These are phyloP conservation scores for Candidula unifasciata DNA, from an alignment of 2,888 invertebrate genomes.

Conservation along the genomic window DNA sequence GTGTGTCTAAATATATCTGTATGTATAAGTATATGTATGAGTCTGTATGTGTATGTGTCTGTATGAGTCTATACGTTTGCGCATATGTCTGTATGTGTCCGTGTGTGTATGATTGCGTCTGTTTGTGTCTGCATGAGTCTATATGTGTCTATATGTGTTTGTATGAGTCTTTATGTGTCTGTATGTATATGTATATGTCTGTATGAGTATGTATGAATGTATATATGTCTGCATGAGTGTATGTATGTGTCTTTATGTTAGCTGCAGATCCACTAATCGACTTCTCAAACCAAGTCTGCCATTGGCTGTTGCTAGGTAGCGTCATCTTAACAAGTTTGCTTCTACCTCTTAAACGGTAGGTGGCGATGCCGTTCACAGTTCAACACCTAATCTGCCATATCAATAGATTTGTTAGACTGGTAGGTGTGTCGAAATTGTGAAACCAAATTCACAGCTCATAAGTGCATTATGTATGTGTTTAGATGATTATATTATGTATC, in stretches of 20 bases:
- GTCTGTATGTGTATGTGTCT: neutral
- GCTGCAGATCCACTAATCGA: no score
- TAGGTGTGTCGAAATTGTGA: no score
- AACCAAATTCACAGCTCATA: no score
- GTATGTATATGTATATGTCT: neutral
- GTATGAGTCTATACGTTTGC: neutral
- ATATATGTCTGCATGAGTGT: slow-evolving; percentile 17
- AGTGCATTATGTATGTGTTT: no score
- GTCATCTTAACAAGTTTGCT: no score
- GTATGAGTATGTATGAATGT: neutral
- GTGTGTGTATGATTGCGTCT: neutral
- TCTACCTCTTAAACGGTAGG: no score
- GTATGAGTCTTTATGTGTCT: neutral
- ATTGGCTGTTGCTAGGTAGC: no score
- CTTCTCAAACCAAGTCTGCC: no score
- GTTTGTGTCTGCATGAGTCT: neutral
- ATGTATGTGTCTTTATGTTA: slow-evolving; percentile 21
- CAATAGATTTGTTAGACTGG: no score
- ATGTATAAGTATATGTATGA: neutral
- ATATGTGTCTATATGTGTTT: slow-evolving; percentile 19
- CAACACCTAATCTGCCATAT: no score
- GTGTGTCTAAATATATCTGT: neutral
- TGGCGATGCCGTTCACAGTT: no score
- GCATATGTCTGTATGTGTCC: neutral
- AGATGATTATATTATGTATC: no score